Evolutionary conservation across 1,140 invertebrate genomes (phyloP).

Genomic region (Saxidomus purpurata): DNA sequence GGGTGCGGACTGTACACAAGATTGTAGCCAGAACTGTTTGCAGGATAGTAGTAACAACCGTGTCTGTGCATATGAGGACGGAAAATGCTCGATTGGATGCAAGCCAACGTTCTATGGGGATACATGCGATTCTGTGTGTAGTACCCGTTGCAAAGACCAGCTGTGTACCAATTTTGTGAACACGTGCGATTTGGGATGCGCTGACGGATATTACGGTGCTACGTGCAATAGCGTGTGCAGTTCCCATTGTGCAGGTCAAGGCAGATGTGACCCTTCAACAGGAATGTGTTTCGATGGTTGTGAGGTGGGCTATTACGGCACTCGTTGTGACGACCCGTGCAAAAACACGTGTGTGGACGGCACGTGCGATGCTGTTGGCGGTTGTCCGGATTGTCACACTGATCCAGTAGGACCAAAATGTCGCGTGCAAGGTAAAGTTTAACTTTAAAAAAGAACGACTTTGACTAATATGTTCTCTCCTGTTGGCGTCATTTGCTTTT

Average conservation of each 20-base stretch:
- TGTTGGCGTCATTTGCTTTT: too few relatives aligned
- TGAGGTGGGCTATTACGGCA: slow-evolving; percentile 15
- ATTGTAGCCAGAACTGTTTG: slow-evolving; percentile 23
- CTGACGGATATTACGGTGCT: slow-evolving; percentile 38
- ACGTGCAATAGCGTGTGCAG: slow-evolving; percentile 5
- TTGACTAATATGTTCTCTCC: too few relatives aligned
- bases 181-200: slow-evolving; percentile 15
- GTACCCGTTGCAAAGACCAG: slow-evolving; percentile 20
- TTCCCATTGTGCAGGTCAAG: slow-evolving; percentile 30
- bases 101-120: slow-evolving; percentile 4
- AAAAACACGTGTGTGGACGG: slow-evolving; percentile 45
- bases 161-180: slow-evolving; percentile 31
- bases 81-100: slow-evolving; percentile 40
- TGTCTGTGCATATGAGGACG: background rate
- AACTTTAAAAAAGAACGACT: too few relatives aligned
- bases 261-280: background rate
- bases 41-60: background rate
- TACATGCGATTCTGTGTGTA: slow-evolving; percentile 6
- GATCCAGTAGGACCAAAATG: slow-evolving; percentile 48
- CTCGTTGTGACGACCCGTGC: slow-evolving; percentile 29
- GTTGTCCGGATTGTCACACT: slow-evolving; percentile 28
- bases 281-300: slow-evolving; percentile 33
- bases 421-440: slow-evolving; percentile 32
- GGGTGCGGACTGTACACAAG: slow-evolving; percentile 1
- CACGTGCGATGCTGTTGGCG: slow-evolving; percentile 22